These are phyloP conservation scores for Holothuria leucospilota DNA, from an alignment of 53 echinoderm and acorn worm species.

Conservation along the genomic window DNA sequence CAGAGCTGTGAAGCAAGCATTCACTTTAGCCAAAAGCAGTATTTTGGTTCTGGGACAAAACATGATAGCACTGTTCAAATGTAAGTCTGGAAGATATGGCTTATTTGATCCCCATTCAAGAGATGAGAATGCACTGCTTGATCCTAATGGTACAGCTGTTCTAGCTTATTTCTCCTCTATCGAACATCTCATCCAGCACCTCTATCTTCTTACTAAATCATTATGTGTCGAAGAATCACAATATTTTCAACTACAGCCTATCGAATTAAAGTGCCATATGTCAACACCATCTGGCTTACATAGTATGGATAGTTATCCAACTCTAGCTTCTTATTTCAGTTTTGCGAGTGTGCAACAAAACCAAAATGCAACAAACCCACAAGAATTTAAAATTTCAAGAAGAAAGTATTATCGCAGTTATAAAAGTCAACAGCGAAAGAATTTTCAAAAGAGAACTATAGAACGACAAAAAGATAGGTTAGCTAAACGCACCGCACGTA, in stretches of 20 bases:
- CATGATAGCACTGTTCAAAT: neutral
- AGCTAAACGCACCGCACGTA: neutral
- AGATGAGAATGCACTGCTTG: neutral
- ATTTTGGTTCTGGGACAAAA: neutral
- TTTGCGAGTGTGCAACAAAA: neutral
- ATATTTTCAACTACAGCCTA: neutral
- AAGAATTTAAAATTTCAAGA: neutral
- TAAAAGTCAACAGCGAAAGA: neutral
- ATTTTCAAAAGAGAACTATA: neutral
- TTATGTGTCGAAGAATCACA: neutral
- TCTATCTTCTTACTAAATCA: neutral
- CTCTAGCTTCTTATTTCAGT: neutral
- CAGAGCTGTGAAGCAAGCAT: neutral
- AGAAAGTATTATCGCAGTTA: neutral
- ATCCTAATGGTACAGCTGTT: slow-evolving; percentile 1
- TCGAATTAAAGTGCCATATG: neutral
- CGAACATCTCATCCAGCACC: neutral
- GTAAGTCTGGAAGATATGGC: neutral
- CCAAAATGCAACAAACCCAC: neutral
- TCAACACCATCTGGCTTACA: neutral
- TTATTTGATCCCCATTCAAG: slow-evolving; percentile 29
- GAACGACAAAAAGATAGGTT: neutral
- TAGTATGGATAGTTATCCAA: neutral
- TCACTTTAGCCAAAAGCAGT: neutral
- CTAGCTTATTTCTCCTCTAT: neutral